A percentile compares a stretch with the other conserved stretches of the same genome.
These are phyloP conservation scores for Dromas ardeola DNA, from an alignment of 2,113 vertebrate species.

Conservation along the genomic window DNA sequence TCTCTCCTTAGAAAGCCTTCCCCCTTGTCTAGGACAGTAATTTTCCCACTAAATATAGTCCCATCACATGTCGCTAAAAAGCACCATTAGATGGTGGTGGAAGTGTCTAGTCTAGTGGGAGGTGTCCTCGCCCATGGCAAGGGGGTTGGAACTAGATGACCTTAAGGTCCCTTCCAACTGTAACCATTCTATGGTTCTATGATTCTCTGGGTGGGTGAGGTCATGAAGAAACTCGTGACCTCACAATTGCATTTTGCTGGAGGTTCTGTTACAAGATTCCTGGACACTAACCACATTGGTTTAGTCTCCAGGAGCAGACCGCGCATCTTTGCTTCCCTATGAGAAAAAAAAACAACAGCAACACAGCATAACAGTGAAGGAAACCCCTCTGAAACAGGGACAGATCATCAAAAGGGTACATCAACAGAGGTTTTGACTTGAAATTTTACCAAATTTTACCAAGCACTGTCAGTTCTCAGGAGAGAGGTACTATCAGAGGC, in stretches of 20 bases:
- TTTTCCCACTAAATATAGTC: neutral
- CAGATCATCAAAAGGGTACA: neutral
- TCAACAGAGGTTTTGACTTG: neutral
- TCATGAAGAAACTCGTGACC: neutral
- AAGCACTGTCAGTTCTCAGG: neutral
- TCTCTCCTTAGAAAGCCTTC: neutral
- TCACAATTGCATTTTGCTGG: neutral
- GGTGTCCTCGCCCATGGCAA: neutral
- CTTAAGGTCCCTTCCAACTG: neutral
- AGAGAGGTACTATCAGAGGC: neutral
- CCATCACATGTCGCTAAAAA: neutral
- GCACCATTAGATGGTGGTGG: neutral
- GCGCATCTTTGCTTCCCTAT: neutral
- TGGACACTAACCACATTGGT: neutral
- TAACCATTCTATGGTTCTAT: neutral
- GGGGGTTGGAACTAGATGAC: neutral
- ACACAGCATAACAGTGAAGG: neutral
- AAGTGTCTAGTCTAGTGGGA: neutral
- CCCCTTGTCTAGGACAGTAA: neutral
- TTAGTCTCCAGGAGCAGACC: neutral
- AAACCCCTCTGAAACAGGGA: neutral
- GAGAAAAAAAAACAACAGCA: neutral
- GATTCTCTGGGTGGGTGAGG: neutral
- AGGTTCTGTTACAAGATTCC: neutral
- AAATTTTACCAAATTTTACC: neutral